Conservation (phyloP, 2,113 vertebrate species). For the Paralichthys olivaceus region DNA sequence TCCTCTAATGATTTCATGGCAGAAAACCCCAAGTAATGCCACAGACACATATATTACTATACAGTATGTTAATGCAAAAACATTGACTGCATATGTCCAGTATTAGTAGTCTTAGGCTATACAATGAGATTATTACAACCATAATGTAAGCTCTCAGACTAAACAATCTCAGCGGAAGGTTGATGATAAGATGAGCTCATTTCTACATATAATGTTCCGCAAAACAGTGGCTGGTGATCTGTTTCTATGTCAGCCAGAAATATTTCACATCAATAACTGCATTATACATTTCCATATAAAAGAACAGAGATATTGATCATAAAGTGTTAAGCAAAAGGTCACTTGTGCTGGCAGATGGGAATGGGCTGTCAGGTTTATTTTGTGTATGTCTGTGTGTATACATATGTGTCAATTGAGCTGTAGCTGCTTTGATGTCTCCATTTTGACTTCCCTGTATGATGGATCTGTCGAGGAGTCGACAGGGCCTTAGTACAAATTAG, state of each 20-base stretch:
- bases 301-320: background rate
- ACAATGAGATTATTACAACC: background rate
- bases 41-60: too few species aligned
- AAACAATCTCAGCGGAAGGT: constrained; percentile 1
- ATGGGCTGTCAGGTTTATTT: background rate
- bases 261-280: constrained; percentile 50
- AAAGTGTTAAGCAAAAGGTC: constrained; percentile 28
- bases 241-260: constrained; percentile 49
- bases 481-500: constrained; percentile 47
- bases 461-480: constrained; percentile 63
- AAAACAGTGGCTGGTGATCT: constrained; percentile 37
- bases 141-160: background rate
- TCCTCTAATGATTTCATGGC: background rate
- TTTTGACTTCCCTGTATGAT: constrained; percentile 65
- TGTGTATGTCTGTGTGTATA: background rate
- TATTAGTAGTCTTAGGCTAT: background rate
- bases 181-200: constrained; percentile 42
- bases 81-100: constrained; percentile 7
- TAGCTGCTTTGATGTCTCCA: constrained; percentile 61
- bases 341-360: background rate
- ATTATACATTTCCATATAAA: constrained; percentile 48
- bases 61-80: background rate
- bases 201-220: constrained; percentile 31
- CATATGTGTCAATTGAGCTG: constrained; percentile 17
- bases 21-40: too few species aligned